Base-by-base conservation (phyloP, 2,888 invertebrate genomes). In the Syrphus vitripennis region DNA sequence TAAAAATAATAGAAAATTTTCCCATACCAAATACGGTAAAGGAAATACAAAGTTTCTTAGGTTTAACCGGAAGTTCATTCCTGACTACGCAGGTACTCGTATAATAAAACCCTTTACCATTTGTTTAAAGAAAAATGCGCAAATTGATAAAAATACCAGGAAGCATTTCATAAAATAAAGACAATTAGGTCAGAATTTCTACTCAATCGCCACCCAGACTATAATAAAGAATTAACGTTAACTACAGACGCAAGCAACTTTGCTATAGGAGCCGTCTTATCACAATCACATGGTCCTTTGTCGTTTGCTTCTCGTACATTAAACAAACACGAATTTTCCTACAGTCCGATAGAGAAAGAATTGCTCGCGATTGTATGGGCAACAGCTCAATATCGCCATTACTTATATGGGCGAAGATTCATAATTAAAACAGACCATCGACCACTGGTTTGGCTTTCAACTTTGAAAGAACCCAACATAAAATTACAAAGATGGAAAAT, bases 191-290 rank as follows among this genome's bases (percentile, higher is more conserved):
- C n/a, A n/a, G n/a, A n/a, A n/a, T n/a, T n/a, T 29, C 29, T 29
- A 29, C 6, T 29, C 29, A 29, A 29, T 29, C 4, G 29, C 29
- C 29, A 55, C 55, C 7, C 26, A 55, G 29, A 29, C 26, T 55
- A 59, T 29, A n/a, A 37, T 19, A 12, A 59, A 19, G 31, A 26
- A 21, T 59, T 59, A 9, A 16, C 12, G 29, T 10, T 57, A 34
- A 57, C 31, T 7, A 57, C 57, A 14, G 57, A 57, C 31, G 31
- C 59, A 59, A 59, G 59, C 10, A 57, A 57, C 57, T 57, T 57
- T 57, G 31, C 31, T 31, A 31, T 57, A 31, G 57, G 57, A 31
- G 31, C 31, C 29, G 57, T 57, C n/a, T 57, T 57, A 31, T 31
- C 31, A 31, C 57, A 57, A 29, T 31, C 57, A 16, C 57, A 57